Percentiles rank a stretch among this genome's conserved stretches.
These are phyloP conservation scores for Crotalus tigris DNA, from an alignment of 2,113 vertebrate species.

Conservation along the genomic window DNA sequence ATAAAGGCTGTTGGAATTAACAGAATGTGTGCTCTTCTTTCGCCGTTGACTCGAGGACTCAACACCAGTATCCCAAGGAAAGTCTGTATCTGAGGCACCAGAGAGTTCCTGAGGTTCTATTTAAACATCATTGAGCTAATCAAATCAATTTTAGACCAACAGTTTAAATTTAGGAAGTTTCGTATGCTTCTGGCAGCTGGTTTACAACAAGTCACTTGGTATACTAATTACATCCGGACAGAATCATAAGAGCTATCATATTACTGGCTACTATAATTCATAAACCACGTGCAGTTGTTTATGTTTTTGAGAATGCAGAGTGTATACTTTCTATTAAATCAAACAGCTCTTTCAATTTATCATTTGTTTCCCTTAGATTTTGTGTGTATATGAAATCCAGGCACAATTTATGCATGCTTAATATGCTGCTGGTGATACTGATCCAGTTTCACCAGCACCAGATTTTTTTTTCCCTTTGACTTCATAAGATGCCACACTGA, in stretches of 20 bases:
- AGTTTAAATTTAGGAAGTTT: not conserved
- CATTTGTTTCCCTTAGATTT: not conserved
- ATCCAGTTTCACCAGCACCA: not conserved
- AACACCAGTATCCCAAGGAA: not conserved
- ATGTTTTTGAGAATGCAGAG: not conserved
- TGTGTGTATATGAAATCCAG: not conserved
- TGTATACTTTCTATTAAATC: not conserved
- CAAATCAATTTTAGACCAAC: not conserved
- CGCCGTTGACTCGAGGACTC: no score
- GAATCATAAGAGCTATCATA: not conserved
- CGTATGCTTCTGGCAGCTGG: not conserved
- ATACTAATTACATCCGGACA: not conserved
- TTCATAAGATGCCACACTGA: not conserved
- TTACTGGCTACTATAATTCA: not conserved
- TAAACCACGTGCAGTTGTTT: not conserved
- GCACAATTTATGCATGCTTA: slow-evolving; percentile 28
- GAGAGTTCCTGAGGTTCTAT: not conserved
- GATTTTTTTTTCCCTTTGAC: not conserved
- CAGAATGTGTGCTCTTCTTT: no score
- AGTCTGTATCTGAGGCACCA: not conserved
- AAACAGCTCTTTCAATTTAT: not conserved
- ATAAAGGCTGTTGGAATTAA: no score
- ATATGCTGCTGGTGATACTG: slow-evolving; percentile 19
- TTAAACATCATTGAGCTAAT: not conserved
- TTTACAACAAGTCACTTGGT: not conserved